Conservation (phyloP, 2,113 vertebrate genomes). For the Corvus hawaiiensis region DNA sequence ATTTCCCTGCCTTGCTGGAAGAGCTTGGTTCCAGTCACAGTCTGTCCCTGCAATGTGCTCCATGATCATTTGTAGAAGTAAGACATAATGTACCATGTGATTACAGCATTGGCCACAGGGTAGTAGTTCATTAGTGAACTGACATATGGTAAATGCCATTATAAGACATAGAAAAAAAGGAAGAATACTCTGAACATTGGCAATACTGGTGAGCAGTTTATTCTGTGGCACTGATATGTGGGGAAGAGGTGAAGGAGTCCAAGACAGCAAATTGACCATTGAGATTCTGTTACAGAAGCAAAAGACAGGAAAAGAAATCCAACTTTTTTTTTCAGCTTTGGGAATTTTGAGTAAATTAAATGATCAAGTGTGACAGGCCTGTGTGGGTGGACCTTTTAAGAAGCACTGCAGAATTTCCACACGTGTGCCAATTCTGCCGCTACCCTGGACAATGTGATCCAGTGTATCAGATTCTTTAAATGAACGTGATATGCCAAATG, state of each 20-base stretch:
- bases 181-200: background rate
- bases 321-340: background rate
- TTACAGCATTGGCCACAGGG: background rate
- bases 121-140: background rate
- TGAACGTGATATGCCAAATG: conserved; percentile 33
- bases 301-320: rapidly evolving
- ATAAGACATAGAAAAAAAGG: background rate
- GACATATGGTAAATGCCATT: background rate
- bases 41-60: background rate
- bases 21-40: background rate
- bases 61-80: background rate
- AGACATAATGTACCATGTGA: background rate
- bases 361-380: background rate
- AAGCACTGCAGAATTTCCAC: background rate
- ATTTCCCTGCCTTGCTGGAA: background rate
- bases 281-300: background rate
- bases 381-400: background rate
- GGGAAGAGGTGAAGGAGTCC: background rate
- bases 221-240: background rate
- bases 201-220: background rate
- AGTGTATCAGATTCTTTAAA: conserved; percentile 1
- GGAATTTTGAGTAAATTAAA: background rate
- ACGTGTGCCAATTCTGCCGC: background rate
- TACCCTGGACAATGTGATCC: background rate
- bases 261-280: background rate